These are phyloP conservation scores for Phenacoccus solenopsis DNA, from an alignment of 1,140 invertebrate species.

Conservation along the genomic window DNA sequence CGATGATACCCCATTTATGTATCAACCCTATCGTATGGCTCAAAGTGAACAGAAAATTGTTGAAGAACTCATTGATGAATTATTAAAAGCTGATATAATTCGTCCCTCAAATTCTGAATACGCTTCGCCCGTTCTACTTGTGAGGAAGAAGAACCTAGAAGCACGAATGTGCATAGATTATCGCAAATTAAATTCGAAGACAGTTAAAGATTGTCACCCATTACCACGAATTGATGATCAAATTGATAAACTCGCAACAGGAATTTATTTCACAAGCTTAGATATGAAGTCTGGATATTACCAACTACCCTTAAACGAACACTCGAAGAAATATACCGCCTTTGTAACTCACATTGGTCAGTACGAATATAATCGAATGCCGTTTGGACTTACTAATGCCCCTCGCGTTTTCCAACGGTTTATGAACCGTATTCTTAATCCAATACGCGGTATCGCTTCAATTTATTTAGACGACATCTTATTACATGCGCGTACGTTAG, in stretches of 20 bases:
- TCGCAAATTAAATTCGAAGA: neutral
- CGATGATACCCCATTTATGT: neutral
- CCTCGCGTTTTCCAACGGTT: neutral
- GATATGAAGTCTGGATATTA: slow-evolving; percentile 13
- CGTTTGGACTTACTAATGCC: neutral
- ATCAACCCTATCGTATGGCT: neutral
- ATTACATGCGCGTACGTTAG: no score
- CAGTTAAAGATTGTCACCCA: no score
- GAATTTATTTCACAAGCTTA: neutral
- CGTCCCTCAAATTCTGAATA: neutral
- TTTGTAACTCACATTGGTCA: neutral
- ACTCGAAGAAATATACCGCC: neutral
- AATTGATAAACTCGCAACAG: slow-evolving; percentile 3
- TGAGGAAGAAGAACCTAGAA: neutral
- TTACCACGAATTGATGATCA: no score
- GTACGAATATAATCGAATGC: neutral
- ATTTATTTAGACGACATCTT: no score
- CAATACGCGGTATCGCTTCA: no score
- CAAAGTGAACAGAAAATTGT: neutral
- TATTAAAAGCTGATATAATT: neutral
- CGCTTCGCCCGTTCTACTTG: neutral
- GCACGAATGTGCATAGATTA: neutral
- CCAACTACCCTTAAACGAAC: neutral
- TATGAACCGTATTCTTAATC: neutral
- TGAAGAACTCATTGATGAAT: slow-evolving; percentile 10